A percentile compares a stretch with the other conserved stretches of the same genome.
Evolutionary conservation across 2,797 vertebrate genomes (phyloP).

Genomic region (Borostomias antarcticus): DNA sequence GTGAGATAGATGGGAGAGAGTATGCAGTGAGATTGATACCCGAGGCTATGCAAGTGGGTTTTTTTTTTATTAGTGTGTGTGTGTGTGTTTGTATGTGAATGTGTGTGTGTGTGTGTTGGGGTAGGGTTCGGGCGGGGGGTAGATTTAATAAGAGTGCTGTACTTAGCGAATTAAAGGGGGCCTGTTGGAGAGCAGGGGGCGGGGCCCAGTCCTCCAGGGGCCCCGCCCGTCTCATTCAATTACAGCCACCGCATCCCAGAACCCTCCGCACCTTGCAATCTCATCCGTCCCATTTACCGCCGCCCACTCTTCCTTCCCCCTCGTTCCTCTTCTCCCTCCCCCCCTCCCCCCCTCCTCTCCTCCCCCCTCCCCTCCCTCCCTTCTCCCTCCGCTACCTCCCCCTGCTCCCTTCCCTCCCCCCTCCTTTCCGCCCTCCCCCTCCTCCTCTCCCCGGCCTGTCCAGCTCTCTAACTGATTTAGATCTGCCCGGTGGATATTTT

Average conservation of each 20-base stretch:
- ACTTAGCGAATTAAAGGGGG: conserved; percentile 81
- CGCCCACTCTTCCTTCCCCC: too few species aligned
- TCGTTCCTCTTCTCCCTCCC: conserved; percentile 39
- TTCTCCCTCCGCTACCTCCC: too few species aligned
- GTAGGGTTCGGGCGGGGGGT: conserved; percentile 40
- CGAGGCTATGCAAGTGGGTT: background rate
- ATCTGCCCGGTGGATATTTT: conserved; percentile 67
- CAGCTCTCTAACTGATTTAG: conserved; percentile 71
- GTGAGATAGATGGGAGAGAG: background rate
- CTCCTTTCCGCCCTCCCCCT: conserved; percentile 19
- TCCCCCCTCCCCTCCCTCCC: conserved; percentile 11
- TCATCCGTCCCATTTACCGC: conserved; percentile 62
- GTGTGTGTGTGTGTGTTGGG: conserved; percentile 11
- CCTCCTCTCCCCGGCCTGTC: conserved; percentile 42
- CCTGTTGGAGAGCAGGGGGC: conserved; percentile 59
- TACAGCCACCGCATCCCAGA: conserved; percentile 77
- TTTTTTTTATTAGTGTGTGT: too few species aligned
- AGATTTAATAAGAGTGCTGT: conserved; percentile 84
- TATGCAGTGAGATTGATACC: background rate
- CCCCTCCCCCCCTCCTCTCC: conserved; percentile 18
- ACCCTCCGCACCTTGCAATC: conserved; percentile 68
- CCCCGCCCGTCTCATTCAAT: conserved; percentile 81
- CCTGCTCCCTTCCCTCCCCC: too few species aligned
- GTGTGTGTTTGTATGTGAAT: conserved; percentile 17
- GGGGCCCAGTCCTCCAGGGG: conserved; percentile 74